Evolutionary conservation across 2,888 invertebrate genomes (phyloP), one percentile per base, ranked within the genome.

Genomic region (Emmelina monodactyla): DNA sequence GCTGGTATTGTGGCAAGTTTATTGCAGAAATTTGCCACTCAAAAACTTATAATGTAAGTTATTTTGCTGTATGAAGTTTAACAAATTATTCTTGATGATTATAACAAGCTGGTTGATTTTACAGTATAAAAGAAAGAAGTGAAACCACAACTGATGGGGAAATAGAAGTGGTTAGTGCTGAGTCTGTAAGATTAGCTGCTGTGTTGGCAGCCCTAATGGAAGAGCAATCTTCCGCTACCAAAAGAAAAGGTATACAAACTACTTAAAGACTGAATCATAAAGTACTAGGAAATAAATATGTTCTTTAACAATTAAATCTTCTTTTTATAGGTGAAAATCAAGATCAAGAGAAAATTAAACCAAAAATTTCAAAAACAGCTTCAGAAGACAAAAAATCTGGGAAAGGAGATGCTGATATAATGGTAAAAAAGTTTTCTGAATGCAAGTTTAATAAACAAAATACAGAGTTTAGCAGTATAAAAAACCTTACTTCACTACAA

Each of bases 381-480:
- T 50, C 61, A 29, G 73, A 84, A 39, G 86, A 86, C 22, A 86
- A 86, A 48, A 85, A 85, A 47, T 63, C 71, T 22, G 76, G 67
- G 9, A 85, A 84, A 49, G 81, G 82, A 36, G 84, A 84, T 32
- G 83, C 86, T 1, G 89, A 90, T 58, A 85, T 90, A 41, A 85
- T 90, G 82, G 89, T 89, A 76, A 68, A 60, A 9, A 19, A 6
- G 19, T 19, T 19, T 5, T 19, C n/a, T n/a, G n/a, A n/a, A n/a
- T n/a, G n/a, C n/a, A n/a, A n/a, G n/a, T n/a, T n/a, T n/a, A n/a
- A n/a, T n/a, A n/a, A n/a, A n/a, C n/a, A n/a, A n/a, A n/a, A n/a
- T n/a, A n/a, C n/a, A n/a, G n/a, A n/a, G n/a, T n/a, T n/a, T n/a
- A n/a, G n/a, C n/a, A n/a, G n/a, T n/a, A n/a, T n/a, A n/a, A n/a